Conservation (phyloP, 2,797 vertebrate genomes). For the Gymnoscopelus microlampas region DNA sequence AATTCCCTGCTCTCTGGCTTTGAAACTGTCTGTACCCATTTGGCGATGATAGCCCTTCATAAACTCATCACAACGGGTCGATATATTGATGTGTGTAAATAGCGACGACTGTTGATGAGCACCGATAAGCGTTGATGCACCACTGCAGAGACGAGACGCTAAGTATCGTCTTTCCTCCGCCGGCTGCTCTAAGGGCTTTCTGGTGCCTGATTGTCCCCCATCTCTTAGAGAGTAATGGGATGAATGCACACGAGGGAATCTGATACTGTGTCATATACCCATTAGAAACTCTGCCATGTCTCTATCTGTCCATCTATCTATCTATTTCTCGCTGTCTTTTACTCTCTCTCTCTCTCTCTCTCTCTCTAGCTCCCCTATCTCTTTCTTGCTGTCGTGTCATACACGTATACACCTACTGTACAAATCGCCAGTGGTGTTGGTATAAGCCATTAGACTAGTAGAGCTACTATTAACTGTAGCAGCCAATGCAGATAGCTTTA, state of each 20-base stretch:
- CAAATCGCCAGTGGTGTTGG: too few relatives aligned
- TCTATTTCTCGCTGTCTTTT: neutral
- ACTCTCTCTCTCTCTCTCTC: slow-evolving; percentile 5
- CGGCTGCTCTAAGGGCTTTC: slow-evolving; percentile 35
- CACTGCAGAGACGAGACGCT: slow-evolving; percentile 30
- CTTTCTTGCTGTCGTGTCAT: neutral
- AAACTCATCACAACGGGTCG: slow-evolving; percentile 33
- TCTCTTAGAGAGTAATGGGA: slow-evolving; percentile 50
- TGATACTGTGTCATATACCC: slow-evolving; percentile 30
- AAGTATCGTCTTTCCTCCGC: slow-evolving; percentile 20
- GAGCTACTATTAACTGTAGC: neutral
- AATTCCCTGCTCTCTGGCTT: neutral
- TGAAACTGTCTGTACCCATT: slow-evolving; percentile 2
- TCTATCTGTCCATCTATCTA: neutral
- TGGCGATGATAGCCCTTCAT: slow-evolving; percentile 19
- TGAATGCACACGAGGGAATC: slow-evolving; percentile 39
- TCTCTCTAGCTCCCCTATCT: neutral
- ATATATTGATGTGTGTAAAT: slow-evolving; percentile 36
- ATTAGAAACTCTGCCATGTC: slow-evolving; percentile 29
- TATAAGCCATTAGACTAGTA: neutral
- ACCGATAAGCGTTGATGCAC: slow-evolving; percentile 7
- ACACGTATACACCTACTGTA: too few relatives aligned
- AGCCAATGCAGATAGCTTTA: neutral
- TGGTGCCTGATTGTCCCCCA: slow-evolving; percentile 27
- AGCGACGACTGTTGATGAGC: slow-evolving; percentile 8